phyloP scores from a whole-genome alignment of 2,797 vertebrate species.

The Microctenopoma lineatum region DNA sequence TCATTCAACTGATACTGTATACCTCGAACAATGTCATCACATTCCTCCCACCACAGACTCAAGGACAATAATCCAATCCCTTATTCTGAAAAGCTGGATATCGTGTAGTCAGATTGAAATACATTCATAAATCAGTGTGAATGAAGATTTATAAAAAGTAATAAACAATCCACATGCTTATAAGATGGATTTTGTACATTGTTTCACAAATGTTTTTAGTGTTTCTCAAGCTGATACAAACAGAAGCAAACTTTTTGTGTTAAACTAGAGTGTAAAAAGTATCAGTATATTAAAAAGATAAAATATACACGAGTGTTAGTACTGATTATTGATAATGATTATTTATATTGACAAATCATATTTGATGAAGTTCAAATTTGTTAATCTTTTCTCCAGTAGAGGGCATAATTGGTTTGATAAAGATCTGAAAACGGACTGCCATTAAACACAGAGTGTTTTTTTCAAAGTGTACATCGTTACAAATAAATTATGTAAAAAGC shows the following conservation, averaged over 20 bases:
- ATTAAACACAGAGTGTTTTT: background rate
- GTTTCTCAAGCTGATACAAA: background rate
- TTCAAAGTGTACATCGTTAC: background rate
- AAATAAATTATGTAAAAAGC: background rate
- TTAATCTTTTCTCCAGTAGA: slow-evolving; percentile 64
- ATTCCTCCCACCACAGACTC: slow-evolving; percentile 42
- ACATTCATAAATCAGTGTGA: slow-evolving; percentile 7
- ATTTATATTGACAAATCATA: slow-evolving; percentile 5
- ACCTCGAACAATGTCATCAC: slow-evolving; percentile 47
- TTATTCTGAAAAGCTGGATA: slow-evolving; percentile 18
- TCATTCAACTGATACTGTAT: slow-evolving; percentile 70
- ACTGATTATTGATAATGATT: background rate
- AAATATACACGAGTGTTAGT: background rate
- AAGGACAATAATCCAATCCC: slow-evolving; percentile 14
- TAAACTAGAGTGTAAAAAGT: background rate
- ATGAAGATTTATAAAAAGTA: background rate
- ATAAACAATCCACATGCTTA: background rate
- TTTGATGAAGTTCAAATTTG: background rate
- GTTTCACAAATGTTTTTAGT: background rate
- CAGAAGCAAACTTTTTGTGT: background rate
- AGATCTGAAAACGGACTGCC: slow-evolving; percentile 10
- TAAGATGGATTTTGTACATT: background rate
- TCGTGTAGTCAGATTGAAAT: slow-evolving; percentile 3
- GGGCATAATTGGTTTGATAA: slow-evolving; percentile 58
- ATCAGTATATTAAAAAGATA: too few relatives aligned